These are phyloP conservation scores for Homarus gammarus DNA, from an alignment of 2,888 invertebrate species.

Conservation along the genomic window DNA sequence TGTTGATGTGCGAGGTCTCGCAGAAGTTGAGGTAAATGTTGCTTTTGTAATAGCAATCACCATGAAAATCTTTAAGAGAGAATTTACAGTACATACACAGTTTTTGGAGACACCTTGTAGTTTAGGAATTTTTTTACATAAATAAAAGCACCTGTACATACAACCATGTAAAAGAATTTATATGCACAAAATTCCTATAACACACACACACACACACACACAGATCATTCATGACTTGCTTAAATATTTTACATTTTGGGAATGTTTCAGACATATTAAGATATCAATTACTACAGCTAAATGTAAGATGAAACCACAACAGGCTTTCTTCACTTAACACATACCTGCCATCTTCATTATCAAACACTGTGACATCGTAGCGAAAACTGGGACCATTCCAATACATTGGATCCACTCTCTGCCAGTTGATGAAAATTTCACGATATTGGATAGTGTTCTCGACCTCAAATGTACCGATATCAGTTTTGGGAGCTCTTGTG, in stretches of 20 bases:
- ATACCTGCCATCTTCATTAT: slow-evolving; percentile 13
- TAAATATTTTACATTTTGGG: too few relatives aligned
- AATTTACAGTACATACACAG: too few relatives aligned
- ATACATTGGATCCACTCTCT: slow-evolving; percentile 28
- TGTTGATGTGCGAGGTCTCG: too few relatives aligned
- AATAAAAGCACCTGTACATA: too few relatives aligned
- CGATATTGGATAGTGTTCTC: slow-evolving; percentile 36
- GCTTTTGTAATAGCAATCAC: too few relatives aligned
- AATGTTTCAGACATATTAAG: too few relatives aligned
- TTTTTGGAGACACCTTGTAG: too few relatives aligned
- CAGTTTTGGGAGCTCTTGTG: neutral
- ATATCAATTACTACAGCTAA: neutral
- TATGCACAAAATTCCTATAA: neutral
- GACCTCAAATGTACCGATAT: slow-evolving; percentile 53
- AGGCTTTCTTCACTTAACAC: neutral
- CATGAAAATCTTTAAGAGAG: too few relatives aligned
- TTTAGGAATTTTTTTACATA: too few relatives aligned
- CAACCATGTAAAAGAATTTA: too few relatives aligned
- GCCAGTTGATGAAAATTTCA: slow-evolving; percentile 53
- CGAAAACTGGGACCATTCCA: slow-evolving; percentile 47
- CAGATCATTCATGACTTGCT: neutral
- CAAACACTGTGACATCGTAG: slow-evolving; percentile 40
- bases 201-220: neutral
- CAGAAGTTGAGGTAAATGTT: too few relatives aligned
- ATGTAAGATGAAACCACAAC: neutral